phyloP scores from a whole-genome alignment of 2,888 invertebrate species.

The Drosophila colorata region DNA sequence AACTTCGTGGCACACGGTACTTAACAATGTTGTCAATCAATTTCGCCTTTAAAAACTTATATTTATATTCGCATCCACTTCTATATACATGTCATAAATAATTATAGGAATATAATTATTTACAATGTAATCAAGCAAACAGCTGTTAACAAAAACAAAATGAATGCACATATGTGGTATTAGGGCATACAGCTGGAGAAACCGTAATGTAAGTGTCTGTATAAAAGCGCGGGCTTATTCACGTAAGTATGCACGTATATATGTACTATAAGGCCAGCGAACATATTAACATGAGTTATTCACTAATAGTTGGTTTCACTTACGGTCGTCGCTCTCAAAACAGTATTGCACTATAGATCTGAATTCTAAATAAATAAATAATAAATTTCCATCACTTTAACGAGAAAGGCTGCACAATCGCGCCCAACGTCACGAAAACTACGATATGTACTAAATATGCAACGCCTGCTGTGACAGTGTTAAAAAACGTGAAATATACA shows the following conservation, averaged over 20 bases:
- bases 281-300: not conserved
- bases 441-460: constrained; percentile 9
- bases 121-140: constrained; percentile 10
- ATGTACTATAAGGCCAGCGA: not conserved
- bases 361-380: not conserved
- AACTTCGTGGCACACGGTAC: too few relatives aligned
- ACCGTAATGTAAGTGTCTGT: not conserved
- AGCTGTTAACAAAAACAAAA: constrained; percentile 19
- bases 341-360: not conserved
- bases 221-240: constrained; percentile 9
- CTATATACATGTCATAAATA: not conserved
- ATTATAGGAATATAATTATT: not conserved
- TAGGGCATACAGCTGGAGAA: constrained; percentile 31
- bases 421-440: constrained; percentile 15
- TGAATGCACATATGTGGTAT: constrained; percentile 8
- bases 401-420: constrained; percentile 8
- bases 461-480: constrained; percentile 25
- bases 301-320: not conserved
- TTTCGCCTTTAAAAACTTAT: too few relatives aligned
- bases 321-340: not conserved
- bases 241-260: not conserved
- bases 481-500: constrained; percentile 9
- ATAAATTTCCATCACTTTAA: not conserved
- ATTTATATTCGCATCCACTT: too few relatives aligned
- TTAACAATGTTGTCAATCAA: too few relatives aligned